phyloP scores from a whole-genome alignment of 2,113 vertebrate genomes.

The Prolemur simus region DNA sequence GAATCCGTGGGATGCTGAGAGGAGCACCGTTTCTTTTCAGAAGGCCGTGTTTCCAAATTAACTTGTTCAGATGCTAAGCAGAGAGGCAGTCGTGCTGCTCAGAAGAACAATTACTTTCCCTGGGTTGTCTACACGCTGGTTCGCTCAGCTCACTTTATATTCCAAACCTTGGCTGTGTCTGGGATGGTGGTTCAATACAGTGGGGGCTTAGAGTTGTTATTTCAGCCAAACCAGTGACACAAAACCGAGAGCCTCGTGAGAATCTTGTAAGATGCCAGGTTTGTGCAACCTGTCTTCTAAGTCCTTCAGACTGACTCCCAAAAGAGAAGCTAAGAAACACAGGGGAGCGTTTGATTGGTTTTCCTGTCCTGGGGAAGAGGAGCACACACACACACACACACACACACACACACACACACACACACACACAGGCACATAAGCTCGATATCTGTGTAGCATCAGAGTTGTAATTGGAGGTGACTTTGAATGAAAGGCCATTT shows the following conservation, averaged over 20 bases:
- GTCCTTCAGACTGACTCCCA: slow-evolving; percentile 55
- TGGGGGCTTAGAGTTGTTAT: slow-evolving; percentile 74
- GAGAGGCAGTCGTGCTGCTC: slow-evolving; percentile 75
- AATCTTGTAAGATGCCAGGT: slow-evolving; percentile 70
- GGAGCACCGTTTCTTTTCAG: slow-evolving; percentile 73
- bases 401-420: background rate
- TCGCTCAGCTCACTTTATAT: slow-evolving; percentile 79
- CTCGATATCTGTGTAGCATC: background rate
- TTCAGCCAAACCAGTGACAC: slow-evolving; percentile 79
- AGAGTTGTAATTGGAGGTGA: background rate
- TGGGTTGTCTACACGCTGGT: slow-evolving; percentile 76
- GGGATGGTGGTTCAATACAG: slow-evolving; percentile 71
- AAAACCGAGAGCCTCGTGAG: slow-evolving; percentile 73
- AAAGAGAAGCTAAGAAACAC: background rate
- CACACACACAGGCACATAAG: background rate
- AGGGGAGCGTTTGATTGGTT: background rate
- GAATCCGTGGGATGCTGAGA: slow-evolving; percentile 74
- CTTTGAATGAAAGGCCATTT: background rate
- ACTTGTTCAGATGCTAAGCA: slow-evolving; percentile 84
- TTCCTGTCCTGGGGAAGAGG: background rate
- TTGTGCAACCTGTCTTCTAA: slow-evolving; percentile 72
- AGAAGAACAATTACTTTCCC: slow-evolving; percentile 82
- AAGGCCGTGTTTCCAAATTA: slow-evolving; percentile 84
- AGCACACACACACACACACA: background rate
- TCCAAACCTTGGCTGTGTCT: slow-evolving; percentile 78